Evolutionary conservation across 1,140 invertebrate genomes (phyloP).

Genomic region (Drosophila santomea): DNA sequence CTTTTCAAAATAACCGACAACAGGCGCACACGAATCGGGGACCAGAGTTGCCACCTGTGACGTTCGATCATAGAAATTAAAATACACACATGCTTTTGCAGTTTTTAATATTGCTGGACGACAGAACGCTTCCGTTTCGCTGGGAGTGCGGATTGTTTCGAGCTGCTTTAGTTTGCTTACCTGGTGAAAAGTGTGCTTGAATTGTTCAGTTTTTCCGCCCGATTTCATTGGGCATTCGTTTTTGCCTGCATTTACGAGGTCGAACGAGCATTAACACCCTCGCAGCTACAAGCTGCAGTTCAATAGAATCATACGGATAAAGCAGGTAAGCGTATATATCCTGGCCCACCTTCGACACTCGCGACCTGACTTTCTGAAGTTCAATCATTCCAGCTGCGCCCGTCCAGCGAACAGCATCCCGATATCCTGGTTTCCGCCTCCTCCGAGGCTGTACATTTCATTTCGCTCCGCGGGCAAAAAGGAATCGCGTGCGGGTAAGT

Average conservation of each 20-base stretch:
- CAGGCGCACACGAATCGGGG: slow-evolving; percentile 12
- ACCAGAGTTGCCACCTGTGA: slow-evolving; percentile 68
- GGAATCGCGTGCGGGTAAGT: slow-evolving; percentile 17
- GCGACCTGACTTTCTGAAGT: background rate
- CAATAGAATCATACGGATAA: slow-evolving; percentile 9
- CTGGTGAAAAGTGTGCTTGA: slow-evolving; percentile 7
- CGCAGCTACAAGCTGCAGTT: slow-evolving; percentile 10
- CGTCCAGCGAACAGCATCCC: background rate
- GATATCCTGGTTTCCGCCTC: slow-evolving; percentile 28
- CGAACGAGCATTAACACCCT: slow-evolving; percentile 46
- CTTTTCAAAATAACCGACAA: slow-evolving; percentile 71
- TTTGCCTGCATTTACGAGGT: slow-evolving; percentile 32
- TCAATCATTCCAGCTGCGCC: slow-evolving; percentile 5
- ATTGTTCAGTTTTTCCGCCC: background rate
- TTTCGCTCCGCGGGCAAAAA: slow-evolving; percentile 9
- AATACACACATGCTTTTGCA: slow-evolving; percentile 67
- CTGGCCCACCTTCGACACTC: background rate
- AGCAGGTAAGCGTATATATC: slow-evolving; percentile 31
- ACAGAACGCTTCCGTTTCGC: slow-evolving; percentile 19
- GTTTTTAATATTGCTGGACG: slow-evolving; percentile 47
- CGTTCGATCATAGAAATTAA: slow-evolving; percentile 61
- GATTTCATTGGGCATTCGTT: slow-evolving; percentile 4
- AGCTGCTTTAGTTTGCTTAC: background rate
- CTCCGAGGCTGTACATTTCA: slow-evolving; percentile 5
- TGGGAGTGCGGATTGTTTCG: slow-evolving; percentile 11